phyloP scores from a whole-genome alignment of 2,888 invertebrate genomes.

The Eumacrocentrus americanus region DNA sequence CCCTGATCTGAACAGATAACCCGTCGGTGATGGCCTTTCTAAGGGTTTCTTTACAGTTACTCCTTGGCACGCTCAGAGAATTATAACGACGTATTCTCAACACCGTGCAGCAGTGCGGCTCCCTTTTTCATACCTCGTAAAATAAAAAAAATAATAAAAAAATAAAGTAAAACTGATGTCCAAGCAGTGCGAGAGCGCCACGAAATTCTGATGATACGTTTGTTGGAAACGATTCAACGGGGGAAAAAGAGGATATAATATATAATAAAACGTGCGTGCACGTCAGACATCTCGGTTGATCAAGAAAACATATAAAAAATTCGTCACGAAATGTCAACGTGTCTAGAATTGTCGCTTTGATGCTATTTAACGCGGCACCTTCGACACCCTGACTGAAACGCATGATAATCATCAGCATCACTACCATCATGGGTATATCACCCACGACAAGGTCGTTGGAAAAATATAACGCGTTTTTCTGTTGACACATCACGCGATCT shows the following conservation, averaged over 20 bases:
- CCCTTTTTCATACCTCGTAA: conserved; percentile 22
- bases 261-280: neutral
- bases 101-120: conserved; percentile 27
- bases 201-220: neutral
- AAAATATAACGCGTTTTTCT: neutral
- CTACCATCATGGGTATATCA: no score
- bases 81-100: conserved; percentile 48
- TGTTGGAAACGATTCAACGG: no score
- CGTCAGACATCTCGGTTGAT: neutral
- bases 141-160: neutral
- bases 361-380: neutral
- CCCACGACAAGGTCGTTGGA: neutral
- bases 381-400: neutral
- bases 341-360: neutral
- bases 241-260: neutral
- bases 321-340: neutral
- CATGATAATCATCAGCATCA: neutral
- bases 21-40: conserved; percentile 35
- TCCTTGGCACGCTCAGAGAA: conserved; percentile 49
- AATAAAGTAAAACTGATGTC: neutral
- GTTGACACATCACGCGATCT: conserved; percentile 3
- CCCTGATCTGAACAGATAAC: conserved; percentile 36
- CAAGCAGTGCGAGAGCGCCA: no score
- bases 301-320: neutral
- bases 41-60: conserved; percentile 52